A percentile compares a stretch with the other conserved stretches of the same genome.
These are phyloP conservation scores for Craseonycteris thonglongyai DNA, from an alignment of 2,113 vertebrate species.

Conservation along the genomic window DNA sequence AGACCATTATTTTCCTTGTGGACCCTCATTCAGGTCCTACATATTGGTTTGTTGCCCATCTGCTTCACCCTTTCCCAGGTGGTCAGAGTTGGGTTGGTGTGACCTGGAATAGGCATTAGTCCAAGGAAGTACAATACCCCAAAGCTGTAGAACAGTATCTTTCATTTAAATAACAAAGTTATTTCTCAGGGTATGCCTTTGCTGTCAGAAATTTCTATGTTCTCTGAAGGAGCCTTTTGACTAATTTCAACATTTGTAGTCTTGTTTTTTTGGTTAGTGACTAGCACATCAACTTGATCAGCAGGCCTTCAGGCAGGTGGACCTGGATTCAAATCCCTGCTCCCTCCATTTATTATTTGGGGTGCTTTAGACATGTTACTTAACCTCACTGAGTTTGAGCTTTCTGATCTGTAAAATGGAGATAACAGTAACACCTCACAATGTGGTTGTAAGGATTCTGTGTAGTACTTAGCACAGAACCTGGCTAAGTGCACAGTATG, in stretches of 20 bases:
- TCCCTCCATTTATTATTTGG: not conserved
- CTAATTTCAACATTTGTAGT: not conserved
- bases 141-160: not conserved
- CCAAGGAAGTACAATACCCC: not conserved
- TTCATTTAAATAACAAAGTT: not conserved
- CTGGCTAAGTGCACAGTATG: not conserved
- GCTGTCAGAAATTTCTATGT: not conserved
- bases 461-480: not conserved
- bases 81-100: not conserved
- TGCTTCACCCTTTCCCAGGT: not conserved
- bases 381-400: not conserved
- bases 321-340: not conserved
- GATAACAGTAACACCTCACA: not conserved
- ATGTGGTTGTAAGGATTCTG: not conserved
- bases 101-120: not conserved
- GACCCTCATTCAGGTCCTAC: not conserved
- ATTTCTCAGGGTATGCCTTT: not conserved
- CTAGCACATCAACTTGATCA: not conserved
- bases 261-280: not conserved
- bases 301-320: not conserved
- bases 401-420: not conserved
- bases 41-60: not conserved
- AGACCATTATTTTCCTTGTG: not conserved
- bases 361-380: not conserved
- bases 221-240: not conserved